Base-by-base conservation (phyloP, 2,888 invertebrate species). In the Villa cingulata region DNA sequence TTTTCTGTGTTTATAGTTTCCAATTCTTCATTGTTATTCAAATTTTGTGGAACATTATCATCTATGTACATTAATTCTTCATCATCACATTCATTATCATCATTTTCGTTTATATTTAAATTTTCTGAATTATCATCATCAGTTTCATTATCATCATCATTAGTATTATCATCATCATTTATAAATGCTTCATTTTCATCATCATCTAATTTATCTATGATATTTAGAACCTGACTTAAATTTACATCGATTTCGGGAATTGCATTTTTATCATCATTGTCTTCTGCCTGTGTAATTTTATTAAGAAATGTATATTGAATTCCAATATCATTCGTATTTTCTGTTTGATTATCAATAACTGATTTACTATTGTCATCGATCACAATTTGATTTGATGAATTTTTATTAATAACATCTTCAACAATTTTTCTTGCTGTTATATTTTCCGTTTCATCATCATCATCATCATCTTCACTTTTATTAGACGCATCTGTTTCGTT, bases 401-500 rank as follows among this genome's bases (percentile, higher is more conserved):
- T 4, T 45, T 32, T 41, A 16, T 49, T 50, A 43, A 65, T 50
- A 2, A 65, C 58, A 12, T 59, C 57, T 45, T 64, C 66, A 5
- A 62, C 66, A 34, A 66, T 66, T 43, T 62, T 58, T 5, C 66
- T 59, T 5, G 65, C 65, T 17, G 62, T 61, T 0, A 65, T 53
- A 23, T 37, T 57, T n/a, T 56, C 48, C 4, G 51, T 50, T 27
- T 27, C 27, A 9, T 27, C 27, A 29, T 29, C 10, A 29, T 29
- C 29, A 23, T 57, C 59, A 29, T 29, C 29, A 29, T 29, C 29
- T 20, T 57, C 59, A 4, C 36, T 48, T 15, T 50, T 53, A 3
- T 38, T 40, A 27, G 49, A 48, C 18, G 54, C 56, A 5, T 61
- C 62, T 19, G 58, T 61, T 19, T 61, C 62, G 9, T 51, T 54